Evolutionary conservation across 92 coral and sea anemone genomes (phyloP), one percentile per base, ranked within the genome.

Genomic region (Blastomussa wellsi): DNA sequence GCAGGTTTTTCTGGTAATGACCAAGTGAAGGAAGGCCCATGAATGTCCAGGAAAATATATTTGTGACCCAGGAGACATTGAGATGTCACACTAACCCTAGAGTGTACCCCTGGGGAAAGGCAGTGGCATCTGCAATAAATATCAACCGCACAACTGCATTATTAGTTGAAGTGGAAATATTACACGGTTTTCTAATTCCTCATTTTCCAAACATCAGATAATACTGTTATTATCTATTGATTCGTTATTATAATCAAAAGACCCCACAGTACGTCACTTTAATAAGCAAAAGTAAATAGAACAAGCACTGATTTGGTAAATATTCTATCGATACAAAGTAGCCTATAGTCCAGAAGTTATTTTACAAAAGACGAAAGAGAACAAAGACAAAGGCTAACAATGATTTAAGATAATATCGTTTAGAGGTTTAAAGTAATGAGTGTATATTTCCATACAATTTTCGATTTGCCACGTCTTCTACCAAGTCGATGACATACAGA

Each of bases 401-500:
- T 33, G 80, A 19, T 77, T 52, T 53, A 20, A 17, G 60, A 17
- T 6, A 44, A 79, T 44, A 42, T n/a, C n/a, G 44, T 37, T 59
- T 36, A 36, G 7, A 66, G 8, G 33, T 39, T 26, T 38, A 5
- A 6, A 66, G 59, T 2, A 41, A 2, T 42, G 29, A 67, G 73
- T 16, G 48, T 71, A 28, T 49, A 68, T 36, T 49, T 81, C 77
- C 49, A 69, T 69, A 29, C 28, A 62, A 62, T 17, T 70, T 81
- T 81, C 51, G 42, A 65, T 7, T 19, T 82, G 86, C 86, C 86
- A 82, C 86, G 86, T 82, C 74, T 33, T n/a, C 31, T 0, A 36
- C 1, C 24, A 28, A 15, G 84, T 35, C 78, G 26, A n/a, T n/a
- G n/a, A 62, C 60, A 53, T 7, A 71, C 22, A 11, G 44, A 28